phyloP scores from a whole-genome alignment of 2,113 vertebrate genomes.

The Rhinolophus sinicus region DNA sequence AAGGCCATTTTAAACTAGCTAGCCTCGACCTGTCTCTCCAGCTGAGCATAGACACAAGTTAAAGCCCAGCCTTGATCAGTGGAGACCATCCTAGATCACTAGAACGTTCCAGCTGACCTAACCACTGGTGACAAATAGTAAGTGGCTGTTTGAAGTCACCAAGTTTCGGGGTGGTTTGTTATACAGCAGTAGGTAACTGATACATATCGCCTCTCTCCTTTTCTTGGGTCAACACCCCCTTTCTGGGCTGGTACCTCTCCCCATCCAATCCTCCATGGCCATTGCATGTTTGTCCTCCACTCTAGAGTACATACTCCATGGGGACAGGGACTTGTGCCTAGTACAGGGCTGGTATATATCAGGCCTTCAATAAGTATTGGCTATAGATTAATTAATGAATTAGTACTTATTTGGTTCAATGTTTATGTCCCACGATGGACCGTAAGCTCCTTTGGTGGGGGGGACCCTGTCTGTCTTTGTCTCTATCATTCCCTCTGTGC shows the following conservation, averaged over 20 bases:
- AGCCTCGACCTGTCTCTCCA: neutral
- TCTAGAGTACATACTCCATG: no score
- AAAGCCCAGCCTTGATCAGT: neutral
- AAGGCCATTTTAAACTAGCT: neutral
- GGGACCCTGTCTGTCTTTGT: neutral
- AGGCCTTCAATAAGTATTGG: neutral
- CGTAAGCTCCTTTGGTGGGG: neutral
- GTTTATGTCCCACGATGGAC: neutral
- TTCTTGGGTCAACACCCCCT: neutral
- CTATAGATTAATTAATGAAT: neutral
- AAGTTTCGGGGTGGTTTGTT: neutral
- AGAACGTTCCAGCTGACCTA: neutral
- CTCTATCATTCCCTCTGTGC: neutral
- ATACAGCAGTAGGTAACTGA: rapidly evolving
- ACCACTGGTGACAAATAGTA: neutral
- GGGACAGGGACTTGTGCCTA: neutral
- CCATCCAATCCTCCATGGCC: neutral
- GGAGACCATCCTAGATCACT: neutral
- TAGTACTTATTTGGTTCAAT: neutral
- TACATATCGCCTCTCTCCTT: neutral
- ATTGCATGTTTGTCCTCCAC: rapidly evolving
- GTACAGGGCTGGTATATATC: neutral
- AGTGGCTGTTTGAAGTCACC: neutral
- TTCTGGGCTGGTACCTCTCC: neutral
- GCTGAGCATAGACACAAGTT: neutral